Base-by-base conservation (phyloP, 1,140 invertebrate species). In the Halyomorpha halys region DNA sequence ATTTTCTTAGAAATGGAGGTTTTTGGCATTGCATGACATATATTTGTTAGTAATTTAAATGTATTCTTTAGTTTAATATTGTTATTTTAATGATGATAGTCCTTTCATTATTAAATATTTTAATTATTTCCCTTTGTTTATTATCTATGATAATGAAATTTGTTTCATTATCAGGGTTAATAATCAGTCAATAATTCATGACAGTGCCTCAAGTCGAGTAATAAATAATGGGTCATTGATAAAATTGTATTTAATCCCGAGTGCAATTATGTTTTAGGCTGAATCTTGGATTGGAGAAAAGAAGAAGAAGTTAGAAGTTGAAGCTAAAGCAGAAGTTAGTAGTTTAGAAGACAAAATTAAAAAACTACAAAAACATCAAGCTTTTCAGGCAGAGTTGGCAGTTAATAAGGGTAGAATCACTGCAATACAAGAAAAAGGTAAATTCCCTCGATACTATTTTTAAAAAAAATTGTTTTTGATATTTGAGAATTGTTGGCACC, bases 351-450 rank as follows among this genome's bases (percentile, higher is more conserved):
- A 91, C 63, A 92, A 92, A 73, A 90, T 98, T 71, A 96, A 95
- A 77, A 92, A 94, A 72, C 77, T 98, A n/a, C 92, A 98, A 75
- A 97, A 97, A 74, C 94, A 98, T 75, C 95, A 98, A 77, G 93
- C 94, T 0, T 97, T 98, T 77, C 89, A 97, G 73, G 93, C 94
- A 0, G 95, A 98, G 76, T 79, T 98, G 44, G 79, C 86, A 0
- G 92, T 94, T 13, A 95, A 98, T 77, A 83, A 89, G 67, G 83
- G 86, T 14, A 81, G 89, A 63, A 90, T 99, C 47, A 82, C 87
- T 59, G 86, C 91, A 73, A 89, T 98, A 18, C 83, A 85, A 72
- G 72, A 81, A 30, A 78, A 78, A 71, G 82, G 83, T 82, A 71
- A 44, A 59, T 64, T n/a, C 16, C 3, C 4, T 3, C 3, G 16